These are phyloP conservation scores for Tipula unca DNA, from an alignment of 2,888 invertebrate genomes.

Conservation along the genomic window DNA sequence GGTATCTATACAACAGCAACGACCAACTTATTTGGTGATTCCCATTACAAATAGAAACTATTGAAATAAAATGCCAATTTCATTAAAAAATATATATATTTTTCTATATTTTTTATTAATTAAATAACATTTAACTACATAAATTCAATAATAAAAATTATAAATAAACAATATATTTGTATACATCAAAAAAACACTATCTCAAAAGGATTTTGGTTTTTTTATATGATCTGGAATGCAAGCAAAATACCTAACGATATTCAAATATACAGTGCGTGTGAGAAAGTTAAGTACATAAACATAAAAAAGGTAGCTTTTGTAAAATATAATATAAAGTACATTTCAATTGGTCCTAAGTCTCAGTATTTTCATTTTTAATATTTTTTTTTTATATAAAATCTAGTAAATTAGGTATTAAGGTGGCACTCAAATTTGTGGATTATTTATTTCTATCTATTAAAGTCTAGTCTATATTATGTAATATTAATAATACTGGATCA, in stretches of 20 bases:
- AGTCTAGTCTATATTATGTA: neutral
- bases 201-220: neutral
- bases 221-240: neutral
- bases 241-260: neutral
- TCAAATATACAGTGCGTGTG: neutral
- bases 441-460: neutral
- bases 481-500: constrained; percentile 15
- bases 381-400: neutral
- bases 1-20: no score
- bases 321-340: neutral
- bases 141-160: neutral
- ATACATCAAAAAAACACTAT: neutral
- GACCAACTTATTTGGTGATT: no score
- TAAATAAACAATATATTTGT: neutral
- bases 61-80: neutral
- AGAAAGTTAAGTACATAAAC: neutral
- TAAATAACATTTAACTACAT: neutral
- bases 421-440: neutral
- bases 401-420: neutral
- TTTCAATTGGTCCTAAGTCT: neutral
- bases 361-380: neutral
- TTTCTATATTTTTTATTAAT: neutral
- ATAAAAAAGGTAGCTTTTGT: neutral
- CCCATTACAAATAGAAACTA: no score
- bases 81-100: neutral